Evolutionary conservation across 2,797 vertebrate species (phyloP).

Genomic region (Anguilla anguilla): DNA sequence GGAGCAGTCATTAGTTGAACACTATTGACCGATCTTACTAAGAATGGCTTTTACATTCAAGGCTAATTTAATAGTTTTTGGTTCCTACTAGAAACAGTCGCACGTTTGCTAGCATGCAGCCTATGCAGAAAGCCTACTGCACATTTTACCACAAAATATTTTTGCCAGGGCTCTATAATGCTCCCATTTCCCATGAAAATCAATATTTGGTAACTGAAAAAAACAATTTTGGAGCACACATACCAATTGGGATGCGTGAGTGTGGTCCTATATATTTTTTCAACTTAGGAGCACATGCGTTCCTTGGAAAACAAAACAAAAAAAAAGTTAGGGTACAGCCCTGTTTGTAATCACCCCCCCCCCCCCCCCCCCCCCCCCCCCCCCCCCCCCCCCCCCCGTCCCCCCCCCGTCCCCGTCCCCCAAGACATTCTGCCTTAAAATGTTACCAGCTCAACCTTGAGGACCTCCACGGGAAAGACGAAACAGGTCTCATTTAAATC

Average conservation of each 20-base stretch:
- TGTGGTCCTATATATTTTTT: too few relatives aligned
- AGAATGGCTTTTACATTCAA: not conserved
- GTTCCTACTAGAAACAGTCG: not conserved
- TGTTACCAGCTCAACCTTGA: not conserved
- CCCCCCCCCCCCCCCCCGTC: too few relatives aligned
- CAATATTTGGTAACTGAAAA: too few relatives aligned
- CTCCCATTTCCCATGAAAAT: too few relatives aligned
- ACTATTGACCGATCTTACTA: not conserved
- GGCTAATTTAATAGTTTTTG: not conserved
- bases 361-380: too few relatives aligned
- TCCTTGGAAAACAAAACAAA: too few relatives aligned
- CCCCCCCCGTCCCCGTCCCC: too few relatives aligned
- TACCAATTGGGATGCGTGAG: too few relatives aligned
- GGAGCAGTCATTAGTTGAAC: not conserved
- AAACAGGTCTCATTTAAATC: conserved; percentile 7
- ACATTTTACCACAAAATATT: not conserved
- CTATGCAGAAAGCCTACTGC: not conserved
- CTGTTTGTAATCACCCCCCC: not conserved
- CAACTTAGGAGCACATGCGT: too few relatives aligned
- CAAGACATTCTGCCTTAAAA: not conserved
- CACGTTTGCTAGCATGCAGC: not conserved
- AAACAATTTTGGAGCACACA: too few relatives aligned
- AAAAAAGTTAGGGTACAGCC: too few relatives aligned
- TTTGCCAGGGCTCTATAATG: too few relatives aligned
- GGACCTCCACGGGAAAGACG: not conserved